Evolutionary conservation across 2,888 invertebrate species (phyloP), one percentile per base, ranked within the genome.

Genomic region (Hoplodrina blanda): DNA sequence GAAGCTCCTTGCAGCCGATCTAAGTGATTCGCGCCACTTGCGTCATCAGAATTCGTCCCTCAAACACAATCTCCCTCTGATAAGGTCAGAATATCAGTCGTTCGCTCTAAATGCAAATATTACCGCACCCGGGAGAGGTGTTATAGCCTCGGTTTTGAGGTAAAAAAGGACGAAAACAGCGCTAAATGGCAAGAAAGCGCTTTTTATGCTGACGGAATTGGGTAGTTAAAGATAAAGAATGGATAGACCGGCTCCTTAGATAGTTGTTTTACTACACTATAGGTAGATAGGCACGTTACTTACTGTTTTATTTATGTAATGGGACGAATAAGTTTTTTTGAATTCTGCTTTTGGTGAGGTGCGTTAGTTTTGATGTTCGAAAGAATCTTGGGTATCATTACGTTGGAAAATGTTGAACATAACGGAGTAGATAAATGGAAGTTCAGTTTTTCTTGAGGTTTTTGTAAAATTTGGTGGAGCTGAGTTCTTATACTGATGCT

Each of bases 71-170:
- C 94, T 94, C 89, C 90, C 87, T 87, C 91, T 92, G 95, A 95
- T 95, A 95, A 95, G 94, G 94, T 94, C 94, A 92, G 91, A 92
- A 94, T 94, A 94, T 94, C 94, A 94, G 92, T 92, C 93, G 93
- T 93, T 95, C 95, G 94, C 92, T 95, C 94, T 95, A 95, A 95
- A 95, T 95, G 95, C 95, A 95, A 95, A 95, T 95, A 94, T 92
- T 90, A 95, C 93, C 91, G 94, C 91, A 90, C 95, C 94, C 95
- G 76, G 81, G 95, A 94, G 95, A 93, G 94, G 94, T 93, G 93
- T 94, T 94, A 94, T 91, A 90, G 92, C 92, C 88, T 91, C 91
- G 92, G 93, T 93, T 94, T 94, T 92, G 93, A 92, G 93, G 93
- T 92, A 93, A 92, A 92, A 92, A 93, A 93, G 93, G 93, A 94